Percentiles rank a stretch among this genome's conserved stretches.
These are phyloP conservation scores for Mustela nigripes DNA, from an alignment of 2,113 vertebrate species.

Conservation along the genomic window DNA sequence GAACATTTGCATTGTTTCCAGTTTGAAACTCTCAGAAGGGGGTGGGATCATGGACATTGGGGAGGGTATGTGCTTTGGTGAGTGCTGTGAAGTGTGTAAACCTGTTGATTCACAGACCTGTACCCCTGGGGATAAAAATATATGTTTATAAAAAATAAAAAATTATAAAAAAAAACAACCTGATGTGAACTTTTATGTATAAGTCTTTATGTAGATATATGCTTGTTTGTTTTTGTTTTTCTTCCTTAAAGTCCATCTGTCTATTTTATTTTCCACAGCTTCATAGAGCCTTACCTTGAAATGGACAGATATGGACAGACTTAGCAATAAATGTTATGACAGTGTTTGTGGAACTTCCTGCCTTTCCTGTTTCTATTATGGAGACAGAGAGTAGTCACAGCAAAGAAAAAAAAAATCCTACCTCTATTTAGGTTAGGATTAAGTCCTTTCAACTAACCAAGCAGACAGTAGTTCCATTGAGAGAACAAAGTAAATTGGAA, in stretches of 20 bases:
- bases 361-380: conserved; percentile 26
- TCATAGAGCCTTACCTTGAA: neutral
- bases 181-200: neutral
- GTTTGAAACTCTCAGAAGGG: neutral
- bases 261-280: neutral
- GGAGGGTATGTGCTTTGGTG: too few species aligned
- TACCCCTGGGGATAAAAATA: too few species aligned
- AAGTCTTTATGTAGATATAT: neutral
- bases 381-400: neutral
- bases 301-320: neutral
- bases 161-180: neutral
- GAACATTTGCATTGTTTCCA: neutral
- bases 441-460: conserved; percentile 20
- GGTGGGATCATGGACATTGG: too few species aligned
- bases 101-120: too few species aligned
- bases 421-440: conserved; percentile 37
- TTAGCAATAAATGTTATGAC: neutral
- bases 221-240: neutral
- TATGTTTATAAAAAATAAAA: too few species aligned
- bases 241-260: neutral
- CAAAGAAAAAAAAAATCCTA: neutral
- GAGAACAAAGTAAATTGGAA: conserved; percentile 62
- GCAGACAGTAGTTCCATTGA: conserved; percentile 18
- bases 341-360: neutral
- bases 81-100: too few species aligned